Evolutionary conservation across 2,113 vertebrate species (phyloP), one percentile per base, ranked within the genome.

Genomic region (Ammodytes dubius): DNA sequence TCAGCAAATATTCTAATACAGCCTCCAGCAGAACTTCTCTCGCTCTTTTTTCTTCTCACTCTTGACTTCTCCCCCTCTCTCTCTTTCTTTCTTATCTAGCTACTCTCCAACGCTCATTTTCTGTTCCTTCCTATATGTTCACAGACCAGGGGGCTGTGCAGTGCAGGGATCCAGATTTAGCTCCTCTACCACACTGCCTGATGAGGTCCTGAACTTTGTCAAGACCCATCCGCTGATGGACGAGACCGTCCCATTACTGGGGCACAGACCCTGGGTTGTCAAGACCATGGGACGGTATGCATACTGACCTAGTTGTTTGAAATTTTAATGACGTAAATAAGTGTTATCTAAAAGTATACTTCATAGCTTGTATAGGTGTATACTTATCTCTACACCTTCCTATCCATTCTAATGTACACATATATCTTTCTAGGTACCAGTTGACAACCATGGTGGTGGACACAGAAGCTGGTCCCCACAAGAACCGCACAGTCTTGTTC

Each of bases 191-290:
- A 92, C 95, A 27, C 96, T 99, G 74, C 98, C 98, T 0, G 98
- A 99, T 2, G 98, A 99, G 90, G 97, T 99, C 94, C 94, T 99
- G 88, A 97, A 95, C 91, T 99, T 99, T 6, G 96, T 99, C 81
- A 99, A 99, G 94, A 99, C 97, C 0, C 98, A 99, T 72, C 97
- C 98, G 0, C 93, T 99, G 86, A 98, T 99, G 98, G 98, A 99
- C 0, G 98, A 99, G 88, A 96, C 97, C 0, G 96, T 99, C 50
- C 97, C 97, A 0, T 95, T 97, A 0, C 89, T 99, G 78, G 97
- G 97, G 50, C 96, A 97, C 0, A 89, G 75, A 0, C 98, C 98
- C 45, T 99, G 97, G 98, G 97, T 99, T 66, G 95, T 98, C 71
- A 95, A 97, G 81, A 99, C 97, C 2, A 96, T 99, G 93, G 96